Evolutionary conservation across 2,888 invertebrate genomes (phyloP).

Genomic region (Barypeithes pellucidus): DNA sequence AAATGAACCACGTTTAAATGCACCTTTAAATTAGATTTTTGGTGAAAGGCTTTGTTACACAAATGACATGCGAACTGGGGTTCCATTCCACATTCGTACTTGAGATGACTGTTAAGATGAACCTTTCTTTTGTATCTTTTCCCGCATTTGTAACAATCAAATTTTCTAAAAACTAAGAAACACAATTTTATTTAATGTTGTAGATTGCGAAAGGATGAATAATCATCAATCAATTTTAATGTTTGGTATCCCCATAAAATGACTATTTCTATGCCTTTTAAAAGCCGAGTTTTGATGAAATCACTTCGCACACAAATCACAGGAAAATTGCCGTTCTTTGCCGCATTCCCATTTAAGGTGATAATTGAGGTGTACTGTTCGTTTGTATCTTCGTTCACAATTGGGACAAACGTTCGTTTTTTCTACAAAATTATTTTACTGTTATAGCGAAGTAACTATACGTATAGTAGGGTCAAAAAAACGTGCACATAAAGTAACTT

Average conservation of each 20-base stretch:
- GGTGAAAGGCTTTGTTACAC: constrained; percentile 82
- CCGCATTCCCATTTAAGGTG: constrained; percentile 68
- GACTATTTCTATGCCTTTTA: constrained; percentile 2
- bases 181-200: no score
- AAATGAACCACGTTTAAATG: constrained; percentile 34
- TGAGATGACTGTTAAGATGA: constrained; percentile 79
- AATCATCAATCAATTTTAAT: no score
- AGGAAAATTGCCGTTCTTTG: constrained; percentile 63
- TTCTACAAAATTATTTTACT: constrained; percentile 6
- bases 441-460: background rate
- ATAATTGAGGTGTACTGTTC: constrained; percentile 51
- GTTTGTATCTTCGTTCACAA: constrained; percentile 53
- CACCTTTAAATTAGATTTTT: constrained; percentile 70
- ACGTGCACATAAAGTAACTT: no score
- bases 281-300: constrained; percentile 37
- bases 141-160: constrained; percentile 55
- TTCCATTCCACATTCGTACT: constrained; percentile 55
- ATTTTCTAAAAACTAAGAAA: constrained; percentile 24
- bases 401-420: constrained; percentile 40
- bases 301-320: constrained; percentile 50
- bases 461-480: no score
- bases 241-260: no score
- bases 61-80: constrained; percentile 68
- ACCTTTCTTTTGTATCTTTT: constrained; percentile 79
- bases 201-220: background rate